Evolutionary conservation across 2,888 invertebrate genomes (phyloP).

Genomic region (Diarsia brunnea): DNA sequence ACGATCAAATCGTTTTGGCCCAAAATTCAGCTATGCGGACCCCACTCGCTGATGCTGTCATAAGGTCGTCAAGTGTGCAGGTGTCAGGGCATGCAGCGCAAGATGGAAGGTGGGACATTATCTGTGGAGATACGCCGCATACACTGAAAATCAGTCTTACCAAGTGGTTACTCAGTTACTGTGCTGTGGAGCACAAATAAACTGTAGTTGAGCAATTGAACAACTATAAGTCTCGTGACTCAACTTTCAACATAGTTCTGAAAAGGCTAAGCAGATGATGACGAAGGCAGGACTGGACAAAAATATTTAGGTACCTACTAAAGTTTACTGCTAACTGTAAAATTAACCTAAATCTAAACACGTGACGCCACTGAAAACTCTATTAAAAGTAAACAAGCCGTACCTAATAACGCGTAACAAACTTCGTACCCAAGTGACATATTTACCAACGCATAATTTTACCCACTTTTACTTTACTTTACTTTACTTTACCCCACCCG

Average conservation of each 20-base stretch:
- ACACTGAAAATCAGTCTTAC: too few species aligned
- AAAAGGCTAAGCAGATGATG: neutral
- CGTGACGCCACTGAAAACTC: neutral
- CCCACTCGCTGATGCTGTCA: too few species aligned
- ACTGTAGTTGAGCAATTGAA: neutral
- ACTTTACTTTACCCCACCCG: slow-evolving; percentile 27
- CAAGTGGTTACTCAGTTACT: neutral
- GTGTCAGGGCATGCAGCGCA: too few species aligned
- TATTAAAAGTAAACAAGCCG: slow-evolving; percentile 24
- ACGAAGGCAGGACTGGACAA: neutral
- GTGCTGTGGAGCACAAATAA: neutral
- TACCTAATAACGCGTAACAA: slow-evolving; percentile 33
- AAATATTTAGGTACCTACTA: neutral
- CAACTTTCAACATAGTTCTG: too few species aligned
- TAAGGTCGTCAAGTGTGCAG: too few species aligned
- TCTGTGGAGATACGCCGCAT: too few species aligned
- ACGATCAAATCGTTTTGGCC: too few species aligned
- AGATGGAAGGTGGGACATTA: too few species aligned
- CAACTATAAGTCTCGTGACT: neutral
- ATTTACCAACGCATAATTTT: slow-evolving; percentile 51
- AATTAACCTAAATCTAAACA: neutral
- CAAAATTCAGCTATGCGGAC: too few species aligned
- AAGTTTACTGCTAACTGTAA: neutral
- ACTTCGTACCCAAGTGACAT: slow-evolving; percentile 47
- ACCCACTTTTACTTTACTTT: slow-evolving; percentile 33